A percentile compares a stretch with the other conserved stretches of the same genome.
phyloP scores from a whole-genome alignment of 2,797 vertebrate genomes.

The Brachymystax lenok region DNA sequence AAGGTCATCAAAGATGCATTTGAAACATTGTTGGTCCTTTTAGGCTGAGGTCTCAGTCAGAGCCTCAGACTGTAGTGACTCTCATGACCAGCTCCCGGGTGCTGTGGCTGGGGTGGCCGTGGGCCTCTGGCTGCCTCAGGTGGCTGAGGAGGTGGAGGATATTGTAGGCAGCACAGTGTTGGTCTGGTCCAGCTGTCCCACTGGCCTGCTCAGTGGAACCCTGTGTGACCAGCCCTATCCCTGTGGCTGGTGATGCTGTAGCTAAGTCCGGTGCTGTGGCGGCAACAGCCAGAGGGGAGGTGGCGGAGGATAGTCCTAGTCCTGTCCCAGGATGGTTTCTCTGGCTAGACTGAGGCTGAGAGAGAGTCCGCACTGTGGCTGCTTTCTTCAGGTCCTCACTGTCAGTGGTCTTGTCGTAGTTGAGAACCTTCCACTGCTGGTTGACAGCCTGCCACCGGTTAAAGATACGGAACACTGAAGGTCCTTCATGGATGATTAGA shows the following conservation, averaged over 20 bases:
- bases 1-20: slow-evolving; percentile 71
- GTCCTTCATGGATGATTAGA: slow-evolving; percentile 95
- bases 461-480: slow-evolving; percentile 98
- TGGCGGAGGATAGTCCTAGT: slow-evolving; percentile 83
- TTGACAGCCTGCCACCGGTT: slow-evolving; percentile 99
- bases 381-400: slow-evolving; percentile 86
- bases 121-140: slow-evolving; percentile 88
- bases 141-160: slow-evolving; percentile 97
- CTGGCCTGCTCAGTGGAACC: slow-evolving; percentile 63
- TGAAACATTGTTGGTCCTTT: slow-evolving; percentile 64
- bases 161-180: slow-evolving; percentile 93
- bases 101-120: slow-evolving; percentile 77
- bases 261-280: slow-evolving; percentile 77
- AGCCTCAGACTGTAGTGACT: slow-evolving; percentile 95
- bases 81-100: slow-evolving; percentile 99
- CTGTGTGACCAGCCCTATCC: slow-evolving; percentile 45
- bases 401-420: slow-evolving; percentile 96
- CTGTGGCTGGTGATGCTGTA: slow-evolving; percentile 40
- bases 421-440: slow-evolving; percentile 99
- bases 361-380: slow-evolving; percentile 80
- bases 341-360: slow-evolving; percentile 62
- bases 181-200: slow-evolving; percentile 82
- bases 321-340: slow-evolving; percentile 79
- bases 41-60: no score
- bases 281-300: slow-evolving; percentile 80